phyloP scores from a whole-genome alignment of 2,113 vertebrate species.

The Clarias batrachus region DNA sequence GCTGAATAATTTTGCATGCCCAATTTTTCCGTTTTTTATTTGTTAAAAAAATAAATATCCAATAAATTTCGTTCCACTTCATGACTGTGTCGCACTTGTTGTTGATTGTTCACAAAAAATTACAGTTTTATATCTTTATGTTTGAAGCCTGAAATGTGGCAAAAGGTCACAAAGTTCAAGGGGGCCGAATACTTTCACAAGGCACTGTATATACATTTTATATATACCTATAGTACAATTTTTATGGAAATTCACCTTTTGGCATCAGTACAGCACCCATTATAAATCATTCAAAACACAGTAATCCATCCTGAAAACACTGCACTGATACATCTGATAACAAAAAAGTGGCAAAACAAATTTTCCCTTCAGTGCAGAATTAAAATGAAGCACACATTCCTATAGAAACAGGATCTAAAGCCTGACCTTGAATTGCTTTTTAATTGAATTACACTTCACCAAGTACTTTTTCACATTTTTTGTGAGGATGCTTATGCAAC shows the following conservation, averaged over 20 bases:
- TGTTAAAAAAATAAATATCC: too few relatives aligned
- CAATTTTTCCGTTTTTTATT: too few relatives aligned
- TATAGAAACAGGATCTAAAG: conserved; percentile 47
- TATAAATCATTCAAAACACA: not conserved
- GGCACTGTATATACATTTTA: too few relatives aligned
- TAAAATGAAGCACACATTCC: conserved; percentile 33
- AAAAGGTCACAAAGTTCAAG: too few relatives aligned
- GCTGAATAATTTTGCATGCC: too few relatives aligned
- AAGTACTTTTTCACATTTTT: not conserved
- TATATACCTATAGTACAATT: too few relatives aligned
- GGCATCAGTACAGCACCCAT: not conserved
- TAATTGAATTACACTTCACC: conserved; percentile 7
- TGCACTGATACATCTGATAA: not conserved
- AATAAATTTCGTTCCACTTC: too few relatives aligned
- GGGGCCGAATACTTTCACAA: too few relatives aligned
- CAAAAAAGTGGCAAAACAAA: not conserved
- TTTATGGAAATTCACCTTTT: not conserved
- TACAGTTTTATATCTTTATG: too few relatives aligned
- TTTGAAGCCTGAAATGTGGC: too few relatives aligned
- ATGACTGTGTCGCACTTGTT: too few relatives aligned
- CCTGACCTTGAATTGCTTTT: conserved; percentile 22
- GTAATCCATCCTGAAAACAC: not conserved
- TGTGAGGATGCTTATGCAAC: not conserved
- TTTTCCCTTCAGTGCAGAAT: conserved; percentile 6
- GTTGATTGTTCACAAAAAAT: too few relatives aligned